Conservation (phyloP, 2,113 vertebrate genomes). For the Chloropsis hardwickii region DNA sequence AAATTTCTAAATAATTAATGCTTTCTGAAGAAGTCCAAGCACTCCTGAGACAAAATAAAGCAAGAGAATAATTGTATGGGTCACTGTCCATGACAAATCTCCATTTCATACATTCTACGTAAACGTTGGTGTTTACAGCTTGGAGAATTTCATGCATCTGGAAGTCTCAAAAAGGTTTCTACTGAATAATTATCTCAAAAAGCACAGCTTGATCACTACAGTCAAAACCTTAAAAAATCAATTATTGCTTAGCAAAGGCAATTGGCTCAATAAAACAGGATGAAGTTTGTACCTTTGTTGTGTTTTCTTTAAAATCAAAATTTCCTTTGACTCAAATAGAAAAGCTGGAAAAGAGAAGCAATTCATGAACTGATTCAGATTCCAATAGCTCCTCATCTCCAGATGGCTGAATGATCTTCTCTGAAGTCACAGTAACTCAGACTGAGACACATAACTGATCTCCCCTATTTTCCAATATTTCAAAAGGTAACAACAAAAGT, state of each 20-base stretch:
- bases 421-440: neutral
- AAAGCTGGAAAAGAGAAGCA: neutral
- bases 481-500: neutral
- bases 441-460: neutral
- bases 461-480: neutral
- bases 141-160: neutral
- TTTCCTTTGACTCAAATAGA: neutral
- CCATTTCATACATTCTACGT: neutral
- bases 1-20: neutral
- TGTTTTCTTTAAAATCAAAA: neutral
- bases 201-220: neutral
- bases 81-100: neutral
- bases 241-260: neutral
- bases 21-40: neutral
- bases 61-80: neutral
- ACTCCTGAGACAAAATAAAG: neutral
- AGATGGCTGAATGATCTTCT: neutral
- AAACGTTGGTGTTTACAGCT: neutral
- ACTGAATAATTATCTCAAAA: neutral
- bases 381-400: neutral
- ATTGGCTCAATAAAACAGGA: neutral
- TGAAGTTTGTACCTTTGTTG: neutral
- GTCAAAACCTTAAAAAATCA: neutral
- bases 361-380: neutral
- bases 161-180: neutral